Conservation (phyloP, 2,113 vertebrate species). For the Butorides virescens region DNA sequence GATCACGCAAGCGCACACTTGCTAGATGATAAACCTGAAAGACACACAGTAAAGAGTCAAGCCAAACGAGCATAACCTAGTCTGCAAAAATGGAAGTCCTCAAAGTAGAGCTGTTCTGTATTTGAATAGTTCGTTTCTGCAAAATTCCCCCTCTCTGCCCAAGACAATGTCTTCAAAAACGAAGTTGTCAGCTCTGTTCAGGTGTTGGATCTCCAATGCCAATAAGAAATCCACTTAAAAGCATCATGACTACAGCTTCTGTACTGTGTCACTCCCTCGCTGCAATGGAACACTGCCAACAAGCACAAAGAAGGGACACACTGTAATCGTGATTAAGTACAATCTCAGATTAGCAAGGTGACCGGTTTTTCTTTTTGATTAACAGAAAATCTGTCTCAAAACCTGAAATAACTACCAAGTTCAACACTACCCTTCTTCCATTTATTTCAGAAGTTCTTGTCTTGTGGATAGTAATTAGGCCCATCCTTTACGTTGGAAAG, state of each 20-base stretch:
- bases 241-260: neutral
- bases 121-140: neutral
- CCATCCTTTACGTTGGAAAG: neutral
- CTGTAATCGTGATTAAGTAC: neutral
- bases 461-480: neutral
- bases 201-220: neutral
- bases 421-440: neutral
- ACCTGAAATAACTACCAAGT: neutral
- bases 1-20: conserved; percentile 90
- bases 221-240: neutral
- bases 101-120: neutral
- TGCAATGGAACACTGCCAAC: neutral
- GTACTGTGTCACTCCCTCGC: neutral
- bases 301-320: neutral
- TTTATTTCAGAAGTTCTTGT: neutral
- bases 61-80: neutral
- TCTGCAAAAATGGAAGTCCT: neutral
- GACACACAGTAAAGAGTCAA: neutral
- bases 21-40: conserved; percentile 93
- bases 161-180: neutral
- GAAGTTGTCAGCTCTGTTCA: neutral
- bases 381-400: neutral
- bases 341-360: neutral
- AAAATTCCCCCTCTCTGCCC: neutral
- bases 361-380: neutral